Conservation (phyloP, 2,888 invertebrate genomes). For the Morpho achilles region DNA sequence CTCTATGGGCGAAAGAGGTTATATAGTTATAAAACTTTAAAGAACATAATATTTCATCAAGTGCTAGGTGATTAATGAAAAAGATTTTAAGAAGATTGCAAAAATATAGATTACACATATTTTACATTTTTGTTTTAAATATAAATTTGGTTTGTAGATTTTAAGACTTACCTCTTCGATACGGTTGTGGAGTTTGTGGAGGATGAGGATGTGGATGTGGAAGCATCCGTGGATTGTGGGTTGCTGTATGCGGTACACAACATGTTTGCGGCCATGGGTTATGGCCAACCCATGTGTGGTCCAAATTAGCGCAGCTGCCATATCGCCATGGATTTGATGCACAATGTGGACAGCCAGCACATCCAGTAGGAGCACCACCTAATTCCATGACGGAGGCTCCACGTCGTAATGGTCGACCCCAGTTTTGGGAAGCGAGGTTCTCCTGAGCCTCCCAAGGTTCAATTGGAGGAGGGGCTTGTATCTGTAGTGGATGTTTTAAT, state of each 20-base stretch:
- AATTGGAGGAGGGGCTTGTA: conserved; percentile 32
- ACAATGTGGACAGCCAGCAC: conserved; percentile 38
- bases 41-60: background rate
- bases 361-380: conserved; percentile 39
- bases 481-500: conserved; percentile 7
- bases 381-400: conserved; percentile 67
- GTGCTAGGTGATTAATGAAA: background rate
- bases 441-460: conserved; percentile 57
- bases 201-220: conserved; percentile 42
- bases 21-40: background rate
- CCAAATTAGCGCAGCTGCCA: conserved; percentile 68
- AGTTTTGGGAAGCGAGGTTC: conserved; percentile 39
- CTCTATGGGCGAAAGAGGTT: no score
- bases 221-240: conserved; percentile 31
- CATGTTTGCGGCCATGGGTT: conserved; percentile 38
- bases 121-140: no score
- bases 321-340: conserved; percentile 57
- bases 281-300: conserved; percentile 48
- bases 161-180: conserved; percentile 50
- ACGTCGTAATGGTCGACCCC: conserved; percentile 60
- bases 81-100: no score
- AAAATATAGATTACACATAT: no score
- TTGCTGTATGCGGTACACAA: conserved; percentile 39
- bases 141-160: no score
- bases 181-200: conserved; percentile 60